phyloP scores from a whole-genome alignment of 2,113 vertebrate genomes.

The Pluvialis apricaria region DNA sequence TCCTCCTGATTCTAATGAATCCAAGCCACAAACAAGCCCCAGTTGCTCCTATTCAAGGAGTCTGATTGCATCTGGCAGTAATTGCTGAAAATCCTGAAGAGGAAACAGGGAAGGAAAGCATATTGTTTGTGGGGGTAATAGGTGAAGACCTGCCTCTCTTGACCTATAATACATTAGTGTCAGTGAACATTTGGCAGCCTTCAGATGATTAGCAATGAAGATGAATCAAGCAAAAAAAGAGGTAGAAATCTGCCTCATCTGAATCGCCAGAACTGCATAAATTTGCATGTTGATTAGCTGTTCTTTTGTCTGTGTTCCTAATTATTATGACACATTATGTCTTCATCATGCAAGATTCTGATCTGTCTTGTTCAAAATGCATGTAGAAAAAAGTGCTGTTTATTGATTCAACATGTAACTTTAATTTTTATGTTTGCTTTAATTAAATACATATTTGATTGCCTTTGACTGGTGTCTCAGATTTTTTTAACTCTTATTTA shows the following conservation, averaged over 20 bases:
- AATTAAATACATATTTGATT: conserved; percentile 89
- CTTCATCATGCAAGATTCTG: conserved; percentile 97
- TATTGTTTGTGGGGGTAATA: conserved; percentile 94
- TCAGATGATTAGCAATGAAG: conserved; percentile 89
- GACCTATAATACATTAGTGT: conserved; percentile 96
- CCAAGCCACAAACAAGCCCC: conserved; percentile 99
- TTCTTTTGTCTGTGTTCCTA: conserved; percentile 94
- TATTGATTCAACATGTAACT: conserved; percentile 89
- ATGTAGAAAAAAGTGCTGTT: conserved; percentile 84
- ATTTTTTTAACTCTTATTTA: conserved; percentile 77
- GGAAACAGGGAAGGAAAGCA: conserved; percentile 86
- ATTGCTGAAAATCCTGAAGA: conserved; percentile 98
- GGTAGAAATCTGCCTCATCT: conserved; percentile 86
- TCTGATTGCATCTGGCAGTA: conserved; percentile 98
- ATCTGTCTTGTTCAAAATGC: conserved; percentile 89
- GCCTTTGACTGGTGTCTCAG: conserved; percentile 77
- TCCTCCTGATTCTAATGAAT: conserved; percentile 99
- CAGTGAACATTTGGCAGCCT: conserved; percentile 91
- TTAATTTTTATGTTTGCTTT: conserved; percentile 88
- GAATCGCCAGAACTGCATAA: conserved; percentile 89
- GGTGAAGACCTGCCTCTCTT: conserved; percentile 95
- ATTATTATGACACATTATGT: conserved; percentile 99
- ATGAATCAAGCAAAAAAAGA: conserved; percentile 87
- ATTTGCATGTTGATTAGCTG: conserved; percentile 96
- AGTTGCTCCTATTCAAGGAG: conserved; percentile 98